Percentiles rank a stretch among this genome's conserved stretches.
Evolutionary conservation across 2,888 invertebrate genomes (phyloP).

Genomic region (Epistrophe grossulariae): DNA sequence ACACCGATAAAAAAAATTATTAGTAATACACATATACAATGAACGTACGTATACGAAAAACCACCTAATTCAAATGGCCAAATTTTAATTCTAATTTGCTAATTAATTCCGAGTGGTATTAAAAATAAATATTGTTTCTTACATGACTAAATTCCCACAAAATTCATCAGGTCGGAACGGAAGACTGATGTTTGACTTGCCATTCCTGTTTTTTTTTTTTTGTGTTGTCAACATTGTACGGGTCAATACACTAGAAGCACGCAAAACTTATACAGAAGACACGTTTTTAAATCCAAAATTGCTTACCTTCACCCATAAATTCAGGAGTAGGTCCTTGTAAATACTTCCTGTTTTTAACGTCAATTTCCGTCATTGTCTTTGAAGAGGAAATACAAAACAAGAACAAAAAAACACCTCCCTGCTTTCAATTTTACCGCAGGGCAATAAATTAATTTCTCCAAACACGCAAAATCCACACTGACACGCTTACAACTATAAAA

Average conservation of each 20-base stretch:
- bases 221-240: neutral
- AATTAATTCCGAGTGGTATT: neutral
- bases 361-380: slow-evolving; percentile 52
- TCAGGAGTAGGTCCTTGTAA: slow-evolving; percentile 35
- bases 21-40: too few species aligned
- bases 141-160: neutral
- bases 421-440: slow-evolving; percentile 36
- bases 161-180: neutral
- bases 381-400: neutral
- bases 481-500: slow-evolving; percentile 42
- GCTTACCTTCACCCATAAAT: neutral
- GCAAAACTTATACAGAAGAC: slow-evolving; percentile 28
- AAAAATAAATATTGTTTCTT: neutral
- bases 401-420: neutral
- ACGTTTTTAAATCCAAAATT: neutral
- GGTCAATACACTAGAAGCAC: slow-evolving; percentile 48
- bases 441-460: slow-evolving; percentile 62
- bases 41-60: too few species aligned
- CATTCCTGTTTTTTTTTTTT: neutral
- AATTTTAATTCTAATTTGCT: neutral
- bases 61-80: neutral
- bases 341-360: slow-evolving; percentile 45
- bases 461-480: slow-evolving; percentile 65
- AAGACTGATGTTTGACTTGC: neutral
- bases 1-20: too few species aligned